phyloP scores from a whole-genome alignment of 2,113 vertebrate genomes.

The Regulus satrapa region DNA sequence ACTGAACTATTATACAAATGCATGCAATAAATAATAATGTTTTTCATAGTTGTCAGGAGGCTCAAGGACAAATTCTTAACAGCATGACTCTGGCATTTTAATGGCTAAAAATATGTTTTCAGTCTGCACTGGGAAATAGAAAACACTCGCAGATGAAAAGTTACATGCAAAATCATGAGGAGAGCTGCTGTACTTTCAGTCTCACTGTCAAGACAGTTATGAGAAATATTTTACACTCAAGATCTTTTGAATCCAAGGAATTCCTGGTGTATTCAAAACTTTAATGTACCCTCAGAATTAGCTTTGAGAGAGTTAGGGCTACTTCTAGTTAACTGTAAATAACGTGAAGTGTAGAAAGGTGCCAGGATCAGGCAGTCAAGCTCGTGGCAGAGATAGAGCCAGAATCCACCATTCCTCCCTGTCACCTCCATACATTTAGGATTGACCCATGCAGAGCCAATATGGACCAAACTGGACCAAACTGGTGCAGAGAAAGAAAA shows the following conservation, averaged over 20 bases:
- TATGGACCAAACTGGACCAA: not conserved
- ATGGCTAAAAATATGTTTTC: not conserved
- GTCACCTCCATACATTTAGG: not conserved
- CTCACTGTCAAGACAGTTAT: not conserved
- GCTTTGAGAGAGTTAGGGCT: not conserved
- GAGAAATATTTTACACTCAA: not conserved
- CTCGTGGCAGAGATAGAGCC: not conserved
- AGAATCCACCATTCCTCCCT: not conserved
- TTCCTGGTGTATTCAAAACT: not conserved
- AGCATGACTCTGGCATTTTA: not conserved
- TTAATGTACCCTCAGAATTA: not conserved
- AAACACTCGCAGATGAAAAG: not conserved
- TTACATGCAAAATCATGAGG: not conserved
- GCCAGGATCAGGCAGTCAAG: not conserved
- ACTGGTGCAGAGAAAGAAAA: not conserved
- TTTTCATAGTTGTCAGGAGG: not conserved
- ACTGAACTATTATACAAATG: not conserved
- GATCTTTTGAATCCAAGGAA: not conserved
- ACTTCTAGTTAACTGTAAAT: not conserved
- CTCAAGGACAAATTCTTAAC: constrained; percentile 9
- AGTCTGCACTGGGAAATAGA: not conserved
- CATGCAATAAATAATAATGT: not conserved
- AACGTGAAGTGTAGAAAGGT: not conserved
- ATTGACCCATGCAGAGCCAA: not conserved
- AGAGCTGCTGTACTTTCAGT: not conserved